Conservation (phyloP, 2,113 vertebrate species). For the Nycticorax nycticorax region DNA sequence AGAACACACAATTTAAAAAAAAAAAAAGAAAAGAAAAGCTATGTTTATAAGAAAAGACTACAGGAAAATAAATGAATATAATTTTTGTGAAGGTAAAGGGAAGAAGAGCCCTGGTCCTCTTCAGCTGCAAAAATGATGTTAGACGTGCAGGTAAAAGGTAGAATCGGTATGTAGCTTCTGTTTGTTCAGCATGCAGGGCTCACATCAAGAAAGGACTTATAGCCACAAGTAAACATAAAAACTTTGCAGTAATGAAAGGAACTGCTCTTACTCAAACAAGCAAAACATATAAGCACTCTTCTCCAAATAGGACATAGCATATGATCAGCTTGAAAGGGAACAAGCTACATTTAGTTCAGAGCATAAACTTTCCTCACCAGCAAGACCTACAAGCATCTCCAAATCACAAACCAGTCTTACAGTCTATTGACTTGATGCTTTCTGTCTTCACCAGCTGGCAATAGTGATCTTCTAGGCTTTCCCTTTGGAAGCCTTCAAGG, state of each 20-base stretch:
- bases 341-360: not conserved
- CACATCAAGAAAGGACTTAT: not conserved
- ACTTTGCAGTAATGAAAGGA: not conserved
- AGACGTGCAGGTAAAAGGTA: not conserved
- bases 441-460: not conserved
- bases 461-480: not conserved
- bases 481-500: not conserved
- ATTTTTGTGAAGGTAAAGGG: not conserved
- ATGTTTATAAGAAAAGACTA: not conserved
- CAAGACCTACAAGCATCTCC: not conserved
- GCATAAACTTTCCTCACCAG: not conserved
- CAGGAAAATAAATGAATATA: not conserved
- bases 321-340: not conserved
- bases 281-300: not conserved
- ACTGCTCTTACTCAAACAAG: not conserved
- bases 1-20: not conserved
- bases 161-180: not conserved
- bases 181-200: not conserved
- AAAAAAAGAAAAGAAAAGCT: not conserved
- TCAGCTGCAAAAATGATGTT: not conserved
- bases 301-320: not conserved
- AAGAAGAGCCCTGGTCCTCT: not conserved
- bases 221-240: not conserved
- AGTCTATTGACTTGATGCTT: not conserved
- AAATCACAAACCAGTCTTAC: not conserved